Conservation (phyloP, 2,113 vertebrate genomes). For the Pluvialis apricaria region DNA sequence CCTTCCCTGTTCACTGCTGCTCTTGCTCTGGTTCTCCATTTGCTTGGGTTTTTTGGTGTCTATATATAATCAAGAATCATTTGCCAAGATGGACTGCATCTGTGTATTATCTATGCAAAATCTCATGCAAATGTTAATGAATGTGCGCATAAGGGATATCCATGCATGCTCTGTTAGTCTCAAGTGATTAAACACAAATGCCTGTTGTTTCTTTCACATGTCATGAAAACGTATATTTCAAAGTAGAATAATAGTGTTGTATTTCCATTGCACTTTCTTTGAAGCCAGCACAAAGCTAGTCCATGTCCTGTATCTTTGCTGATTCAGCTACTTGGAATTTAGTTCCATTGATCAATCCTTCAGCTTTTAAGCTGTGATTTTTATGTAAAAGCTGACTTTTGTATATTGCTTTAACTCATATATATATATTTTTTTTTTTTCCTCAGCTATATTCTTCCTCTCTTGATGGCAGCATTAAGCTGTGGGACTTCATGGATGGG, state of each 20-base stretch:
- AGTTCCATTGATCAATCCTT: not conserved
- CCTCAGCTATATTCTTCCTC: constrained; percentile 89
- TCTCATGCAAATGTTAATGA: not conserved
- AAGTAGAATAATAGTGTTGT: not conserved
- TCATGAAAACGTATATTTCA: not conserved
- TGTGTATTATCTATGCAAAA: fast-evolving
- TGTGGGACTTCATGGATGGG: constrained; percentile 95
- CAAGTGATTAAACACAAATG: not conserved
- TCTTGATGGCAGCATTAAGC: constrained; percentile 87
- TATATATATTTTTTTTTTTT: not conserved
- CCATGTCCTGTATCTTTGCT: not conserved
- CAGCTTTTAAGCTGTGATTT: not conserved
- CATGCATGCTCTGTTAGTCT: not conserved
- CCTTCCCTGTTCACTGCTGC: not conserved
- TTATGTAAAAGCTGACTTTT: not conserved
- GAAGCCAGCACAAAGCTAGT: not conserved
- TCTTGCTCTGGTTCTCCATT: not conserved
- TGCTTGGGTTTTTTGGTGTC: not conserved
- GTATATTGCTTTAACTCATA: not conserved
- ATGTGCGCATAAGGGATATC: fast-evolving
- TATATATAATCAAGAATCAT: fast-evolving
- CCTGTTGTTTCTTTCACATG: not conserved
- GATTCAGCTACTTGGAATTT: not conserved
- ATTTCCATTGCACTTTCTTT: not conserved
- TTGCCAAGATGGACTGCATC: not conserved